A percentile compares a stretch with the other conserved stretches of the same genome.
Evolutionary conservation across 2,113 vertebrate species (phyloP).

Genomic region (Candoia aspera): DNA sequence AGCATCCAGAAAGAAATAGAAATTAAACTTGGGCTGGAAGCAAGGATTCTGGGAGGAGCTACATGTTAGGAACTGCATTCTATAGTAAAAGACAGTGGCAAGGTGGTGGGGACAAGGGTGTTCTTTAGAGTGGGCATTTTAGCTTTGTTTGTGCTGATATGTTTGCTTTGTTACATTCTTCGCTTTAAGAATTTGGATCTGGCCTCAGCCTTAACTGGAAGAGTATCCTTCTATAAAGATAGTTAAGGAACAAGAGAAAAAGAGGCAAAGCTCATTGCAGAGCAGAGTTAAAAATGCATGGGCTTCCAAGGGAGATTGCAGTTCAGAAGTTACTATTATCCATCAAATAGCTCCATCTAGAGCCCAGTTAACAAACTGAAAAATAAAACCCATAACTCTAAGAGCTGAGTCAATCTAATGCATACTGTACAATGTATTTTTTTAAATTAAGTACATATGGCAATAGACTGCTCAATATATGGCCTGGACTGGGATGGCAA

Average conservation of each 20-base stretch:
- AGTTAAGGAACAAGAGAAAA: not conserved
- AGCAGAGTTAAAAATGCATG: not conserved
- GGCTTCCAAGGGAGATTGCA: constrained; percentile 4
- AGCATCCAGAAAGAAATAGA: not conserved
- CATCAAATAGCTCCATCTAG: constrained; percentile 74
- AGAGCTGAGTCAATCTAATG: not conserved
- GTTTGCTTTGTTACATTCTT: not conserved
- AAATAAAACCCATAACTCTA: not conserved
- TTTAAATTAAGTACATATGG: not conserved
- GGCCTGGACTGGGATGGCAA: not conserved
- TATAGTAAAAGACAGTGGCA: not conserved
- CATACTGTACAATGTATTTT: not conserved
- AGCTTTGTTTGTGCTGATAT: not conserved
- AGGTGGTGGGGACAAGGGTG: not conserved
- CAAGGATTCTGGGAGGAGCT: not conserved
- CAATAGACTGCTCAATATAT: not conserved
- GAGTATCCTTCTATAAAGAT: not conserved
- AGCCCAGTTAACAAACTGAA: constrained; percentile 44
- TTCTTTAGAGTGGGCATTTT: not conserved
- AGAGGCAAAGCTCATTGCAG: not conserved
- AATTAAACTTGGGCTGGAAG: not conserved
- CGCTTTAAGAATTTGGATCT: not conserved
- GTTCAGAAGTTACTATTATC: constrained; percentile 27
- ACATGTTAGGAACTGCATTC: not conserved
- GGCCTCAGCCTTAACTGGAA: not conserved